Conservation (phyloP, 2,797 vertebrate species). For the Gymnopithys bicolor region DNA sequence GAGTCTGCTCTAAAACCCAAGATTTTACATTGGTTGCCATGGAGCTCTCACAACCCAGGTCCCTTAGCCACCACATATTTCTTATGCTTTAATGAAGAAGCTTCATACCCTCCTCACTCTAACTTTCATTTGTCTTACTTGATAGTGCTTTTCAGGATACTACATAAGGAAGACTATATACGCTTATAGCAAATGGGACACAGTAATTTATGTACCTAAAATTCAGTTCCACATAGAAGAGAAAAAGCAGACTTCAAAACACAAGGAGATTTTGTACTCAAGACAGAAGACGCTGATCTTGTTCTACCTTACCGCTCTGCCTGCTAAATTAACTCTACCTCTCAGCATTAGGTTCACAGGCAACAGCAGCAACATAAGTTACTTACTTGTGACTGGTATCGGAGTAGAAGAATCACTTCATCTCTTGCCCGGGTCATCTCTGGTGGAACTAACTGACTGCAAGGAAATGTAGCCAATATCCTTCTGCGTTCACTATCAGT, state of each 20-base stretch:
- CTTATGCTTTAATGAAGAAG: background rate
- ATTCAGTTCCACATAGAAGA: background rate
- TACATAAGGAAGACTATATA: background rate
- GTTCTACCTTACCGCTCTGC: background rate
- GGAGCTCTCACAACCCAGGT: background rate
- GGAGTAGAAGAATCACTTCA: conserved; percentile 75
- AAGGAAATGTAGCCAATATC: conserved; percentile 72
- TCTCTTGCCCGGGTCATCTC: conserved; percentile 62
- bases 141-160: background rate
- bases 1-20: background rate
- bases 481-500: background rate
- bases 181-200: background rate
- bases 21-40: fast-evolving
- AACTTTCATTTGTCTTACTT: background rate
- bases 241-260: background rate
- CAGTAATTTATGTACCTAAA: background rate
- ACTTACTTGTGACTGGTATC: conserved; percentile 82
- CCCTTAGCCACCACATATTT: background rate
- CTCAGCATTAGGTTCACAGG: background rate
- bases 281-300: background rate
- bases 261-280: background rate
- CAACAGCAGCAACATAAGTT: background rate
- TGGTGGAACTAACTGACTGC: conserved; percentile 51
- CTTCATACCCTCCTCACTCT: background rate
- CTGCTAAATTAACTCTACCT: background rate